These are phyloP conservation scores for Halichoerus grypus DNA, from an alignment of 2,113 vertebrate genomes.

Conservation along the genomic window DNA sequence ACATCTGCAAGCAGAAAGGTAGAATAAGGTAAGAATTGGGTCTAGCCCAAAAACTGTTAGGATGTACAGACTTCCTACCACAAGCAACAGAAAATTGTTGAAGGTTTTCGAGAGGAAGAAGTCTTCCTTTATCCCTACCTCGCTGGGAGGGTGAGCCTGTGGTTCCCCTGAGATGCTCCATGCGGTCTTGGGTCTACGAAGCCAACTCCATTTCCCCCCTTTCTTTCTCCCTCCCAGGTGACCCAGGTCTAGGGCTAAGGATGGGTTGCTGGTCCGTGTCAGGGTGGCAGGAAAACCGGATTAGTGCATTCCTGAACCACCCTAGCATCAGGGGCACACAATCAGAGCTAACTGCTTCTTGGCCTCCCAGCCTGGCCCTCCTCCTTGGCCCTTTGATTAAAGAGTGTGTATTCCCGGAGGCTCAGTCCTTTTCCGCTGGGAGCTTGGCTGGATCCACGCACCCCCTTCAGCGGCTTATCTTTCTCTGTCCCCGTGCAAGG, in stretches of 20 bases:
- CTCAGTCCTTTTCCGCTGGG: neutral
- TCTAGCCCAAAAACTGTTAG: neutral
- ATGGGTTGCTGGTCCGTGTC: accelerated
- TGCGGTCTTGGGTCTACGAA: neutral
- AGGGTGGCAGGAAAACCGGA: too few species aligned
- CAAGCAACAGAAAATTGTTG: neutral
- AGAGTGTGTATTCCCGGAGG: neutral
- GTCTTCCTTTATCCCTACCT: neutral
- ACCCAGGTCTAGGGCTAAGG: neutral
- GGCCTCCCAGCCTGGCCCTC: neutral
- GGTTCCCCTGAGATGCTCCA: neutral
- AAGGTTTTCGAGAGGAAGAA: neutral
- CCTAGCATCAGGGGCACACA: neutral
- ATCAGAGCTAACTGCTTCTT: neutral
- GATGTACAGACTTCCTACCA: neutral
- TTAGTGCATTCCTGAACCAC: neutral
- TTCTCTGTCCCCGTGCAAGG: neutral
- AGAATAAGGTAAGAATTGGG: neutral
- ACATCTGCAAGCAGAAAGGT: neutral
- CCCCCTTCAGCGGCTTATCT: neutral
- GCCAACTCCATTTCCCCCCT: neutral
- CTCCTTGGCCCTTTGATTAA: neutral
- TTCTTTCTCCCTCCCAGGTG: neutral
- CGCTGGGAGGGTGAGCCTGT: neutral
- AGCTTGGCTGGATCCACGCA: accelerated